Evolutionary conservation across 2,888 invertebrate species (phyloP), one percentile per base, ranked within the genome.

Genomic region (Elysia crispata): DNA sequence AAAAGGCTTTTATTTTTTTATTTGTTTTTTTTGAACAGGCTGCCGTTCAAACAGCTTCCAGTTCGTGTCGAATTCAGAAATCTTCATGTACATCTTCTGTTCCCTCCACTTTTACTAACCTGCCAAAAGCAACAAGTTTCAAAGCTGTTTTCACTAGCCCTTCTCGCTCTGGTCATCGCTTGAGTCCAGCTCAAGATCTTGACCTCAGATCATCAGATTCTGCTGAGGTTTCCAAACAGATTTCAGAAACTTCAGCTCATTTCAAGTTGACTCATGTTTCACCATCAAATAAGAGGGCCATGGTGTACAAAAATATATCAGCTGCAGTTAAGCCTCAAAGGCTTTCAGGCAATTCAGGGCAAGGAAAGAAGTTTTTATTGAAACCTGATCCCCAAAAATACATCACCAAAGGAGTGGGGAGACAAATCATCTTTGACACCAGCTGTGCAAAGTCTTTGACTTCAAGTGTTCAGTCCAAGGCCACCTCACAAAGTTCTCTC

Each of bases 111-210:
- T n/a, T n/a, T n/a, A n/a, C 11, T 3, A 41, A 41, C 41, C 41
- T 41, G 31, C 74, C 75, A 57, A 31, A n/a, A 50, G 25, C 69
- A n/a, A 70, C 25, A n/a, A 62, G 80, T 50, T 80, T 76, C 54
- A 80, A 80, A 25, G 80, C 80, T 15, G 30, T 80, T 15, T 80
- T 80, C 41, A 76, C 80, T 31, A 80, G 80, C 28, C 80, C 76
- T 28, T 76, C 76, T 30, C 31, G 80, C 60, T 76, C 72, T n/a
- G 80, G 80, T n/a, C 80, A 80, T 25, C 33, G 80, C 25, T n/a
- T 80, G 31, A 57, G 64, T 49, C 54, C 79, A 25, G 67, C 62
- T 31, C 72, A 64, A 1, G 8, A 23, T 6, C 23, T 20, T 60
- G 60, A 60, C 5, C 60, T 23, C 3, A 23, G n/a, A 60, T 23